Percentiles rank a stretch among this genome's conserved stretches.
Conservation (phyloP, 2,797 vertebrate genomes). For the Myotis myotis region DNA sequence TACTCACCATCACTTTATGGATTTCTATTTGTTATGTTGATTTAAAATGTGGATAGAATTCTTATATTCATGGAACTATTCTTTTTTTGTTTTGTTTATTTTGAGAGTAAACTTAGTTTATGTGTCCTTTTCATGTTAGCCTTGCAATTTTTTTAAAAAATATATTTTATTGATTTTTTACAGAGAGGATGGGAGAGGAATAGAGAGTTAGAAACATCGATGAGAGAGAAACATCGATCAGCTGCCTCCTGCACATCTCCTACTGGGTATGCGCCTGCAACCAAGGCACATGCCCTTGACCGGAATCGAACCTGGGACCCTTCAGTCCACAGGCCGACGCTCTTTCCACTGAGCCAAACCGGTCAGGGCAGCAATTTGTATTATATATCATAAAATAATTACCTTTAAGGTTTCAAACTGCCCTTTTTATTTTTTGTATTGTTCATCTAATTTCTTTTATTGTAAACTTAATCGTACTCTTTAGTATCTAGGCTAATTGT, state of each 20-base stretch:
- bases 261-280: too few species aligned
- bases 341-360: too few species aligned
- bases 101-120: slow-evolving; percentile 16
- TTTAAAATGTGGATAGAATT: slow-evolving; percentile 44
- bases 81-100: slow-evolving; percentile 34
- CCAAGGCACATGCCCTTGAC: too few species aligned
- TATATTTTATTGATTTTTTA: too few species aligned
- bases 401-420: neutral
- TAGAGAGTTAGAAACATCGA: too few species aligned
- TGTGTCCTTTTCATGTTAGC: neutral
- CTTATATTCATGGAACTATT: slow-evolving; percentile 30
- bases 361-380: neutral
- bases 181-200: too few species aligned
- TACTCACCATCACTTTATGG: slow-evolving; percentile 37
- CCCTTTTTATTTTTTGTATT: neutral
- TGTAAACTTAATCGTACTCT: neutral
- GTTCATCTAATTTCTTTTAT: slow-evolving; percentile 21
- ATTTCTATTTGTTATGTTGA: slow-evolving; percentile 53
- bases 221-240: too few species aligned
- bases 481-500: slow-evolving; percentile 3
- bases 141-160: neutral
- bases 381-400: slow-evolving; percentile 30
- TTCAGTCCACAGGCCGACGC: too few species aligned
- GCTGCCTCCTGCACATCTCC: too few species aligned
- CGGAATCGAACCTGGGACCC: too few species aligned